phyloP scores from a whole-genome alignment of 2,888 invertebrate genomes.

The Megamerina dolium region DNA sequence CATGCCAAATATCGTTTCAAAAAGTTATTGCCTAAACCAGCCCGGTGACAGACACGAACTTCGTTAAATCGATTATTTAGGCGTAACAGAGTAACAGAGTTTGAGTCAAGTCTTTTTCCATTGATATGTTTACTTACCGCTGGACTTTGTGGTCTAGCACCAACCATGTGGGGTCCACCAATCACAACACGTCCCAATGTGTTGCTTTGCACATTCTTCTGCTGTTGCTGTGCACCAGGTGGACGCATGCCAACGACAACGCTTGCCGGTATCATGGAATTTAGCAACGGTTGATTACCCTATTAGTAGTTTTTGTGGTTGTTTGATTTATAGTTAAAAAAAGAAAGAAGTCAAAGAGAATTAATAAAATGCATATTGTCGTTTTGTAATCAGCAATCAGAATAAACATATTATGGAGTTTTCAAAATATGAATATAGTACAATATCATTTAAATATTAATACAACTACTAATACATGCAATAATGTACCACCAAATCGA shows the following conservation, averaged over 20 bases:
- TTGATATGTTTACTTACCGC: slow-evolving; percentile 52
- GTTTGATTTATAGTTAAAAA: neutral
- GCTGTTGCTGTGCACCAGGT: slow-evolving; percentile 62
- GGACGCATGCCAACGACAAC: slow-evolving; percentile 82
- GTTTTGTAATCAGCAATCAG: neutral
- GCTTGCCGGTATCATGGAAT: slow-evolving; percentile 65
- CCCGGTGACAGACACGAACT: too few relatives aligned
- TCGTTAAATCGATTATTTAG: too few relatives aligned
- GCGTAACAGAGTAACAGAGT: too few relatives aligned
- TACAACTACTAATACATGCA: slow-evolving; percentile 21
- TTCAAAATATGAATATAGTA: slow-evolving; percentile 1
- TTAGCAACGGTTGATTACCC: slow-evolving; percentile 57
- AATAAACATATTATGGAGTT: neutral
- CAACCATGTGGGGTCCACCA: slow-evolving; percentile 74
- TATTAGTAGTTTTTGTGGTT: slow-evolving; percentile 18
- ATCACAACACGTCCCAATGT: slow-evolving; percentile 79
- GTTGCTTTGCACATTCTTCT: slow-evolving; percentile 66
- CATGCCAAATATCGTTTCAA: too few relatives aligned
- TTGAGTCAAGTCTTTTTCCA: too few relatives aligned
- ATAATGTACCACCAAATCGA: slow-evolving; percentile 18
- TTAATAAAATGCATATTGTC: neutral
- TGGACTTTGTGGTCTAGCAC: slow-evolving; percentile 73
- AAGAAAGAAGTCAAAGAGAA: neutral
- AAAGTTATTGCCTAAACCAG: too few relatives aligned
- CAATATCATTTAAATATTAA: slow-evolving; percentile 13